These are phyloP conservation scores for Mesoligia furuncula DNA, from an alignment of 2,888 invertebrate species.

Conservation along the genomic window DNA sequence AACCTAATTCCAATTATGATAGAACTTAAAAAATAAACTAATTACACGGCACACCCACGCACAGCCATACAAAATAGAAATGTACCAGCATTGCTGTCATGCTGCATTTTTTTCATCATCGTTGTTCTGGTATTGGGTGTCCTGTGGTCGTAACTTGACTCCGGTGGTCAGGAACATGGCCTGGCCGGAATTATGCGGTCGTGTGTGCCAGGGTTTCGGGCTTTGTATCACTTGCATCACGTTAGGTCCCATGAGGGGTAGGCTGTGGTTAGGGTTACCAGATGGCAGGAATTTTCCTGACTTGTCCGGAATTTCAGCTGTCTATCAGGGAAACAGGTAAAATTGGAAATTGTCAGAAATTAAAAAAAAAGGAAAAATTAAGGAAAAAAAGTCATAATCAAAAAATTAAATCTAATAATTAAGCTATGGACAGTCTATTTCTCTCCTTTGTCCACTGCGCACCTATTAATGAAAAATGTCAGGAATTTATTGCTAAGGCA, in stretches of 20 bases:
- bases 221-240: slow-evolving; percentile 52
- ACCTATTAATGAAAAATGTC: too few species aligned
- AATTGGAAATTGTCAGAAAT: too few species aligned
- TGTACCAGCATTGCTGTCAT: slow-evolving; percentile 11
- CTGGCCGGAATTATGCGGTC: slow-evolving; percentile 69
- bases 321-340: too few species aligned
- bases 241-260: slow-evolving; percentile 18
- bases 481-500: too few species aligned
- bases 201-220: slow-evolving; percentile 61
- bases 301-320: too few species aligned
- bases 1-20: background rate
- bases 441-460: too few species aligned
- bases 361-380: too few species aligned
- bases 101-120: slow-evolving; percentile 51
- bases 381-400: too few species aligned
- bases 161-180: slow-evolving; percentile 46
- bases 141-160: slow-evolving; percentile 66
- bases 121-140: slow-evolving; percentile 55
- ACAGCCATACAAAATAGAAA: slow-evolving; percentile 38
- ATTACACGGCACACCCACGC: background rate
- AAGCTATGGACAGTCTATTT: too few species aligned
- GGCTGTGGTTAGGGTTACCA: too few species aligned
- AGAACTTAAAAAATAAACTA: background rate
- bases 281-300: too few species aligned
- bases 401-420: too few species aligned